Conservation (phyloP, 64 coral and sea anemone species). For the Montipora cactus region DNA sequence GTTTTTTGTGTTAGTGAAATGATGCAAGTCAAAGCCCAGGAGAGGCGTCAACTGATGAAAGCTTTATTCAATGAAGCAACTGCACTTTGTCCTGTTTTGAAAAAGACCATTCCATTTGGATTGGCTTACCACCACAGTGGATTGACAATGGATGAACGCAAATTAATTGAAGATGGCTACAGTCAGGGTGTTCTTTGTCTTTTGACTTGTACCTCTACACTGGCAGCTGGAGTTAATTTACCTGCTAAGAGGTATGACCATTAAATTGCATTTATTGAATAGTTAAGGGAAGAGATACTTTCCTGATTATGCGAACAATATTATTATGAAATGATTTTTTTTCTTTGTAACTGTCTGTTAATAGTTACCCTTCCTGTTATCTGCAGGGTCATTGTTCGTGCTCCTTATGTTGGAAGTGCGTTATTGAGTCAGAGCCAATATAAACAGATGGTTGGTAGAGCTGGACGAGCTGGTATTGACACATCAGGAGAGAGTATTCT, state of each 20-base stretch:
- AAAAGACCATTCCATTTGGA: constrained; percentile 77
- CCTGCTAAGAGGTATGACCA: constrained; percentile 91
- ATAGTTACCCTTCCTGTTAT: neutral
- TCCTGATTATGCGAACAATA: too few species aligned
- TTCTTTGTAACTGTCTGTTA: neutral
- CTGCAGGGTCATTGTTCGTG: constrained; percentile 88
- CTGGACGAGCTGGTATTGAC: constrained; percentile 96
- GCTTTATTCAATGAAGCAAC: constrained; percentile 79
- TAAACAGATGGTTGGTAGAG: constrained; percentile 99
- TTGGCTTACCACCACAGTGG: constrained; percentile 96
- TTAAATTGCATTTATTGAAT: neutral
- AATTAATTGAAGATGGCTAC: constrained; percentile 96
- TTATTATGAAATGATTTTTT: too few species aligned
- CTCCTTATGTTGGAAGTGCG: constrained; percentile 85
- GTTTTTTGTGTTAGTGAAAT: too few species aligned
- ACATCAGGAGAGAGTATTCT: constrained; percentile 97
- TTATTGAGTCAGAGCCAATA: constrained; percentile 90
- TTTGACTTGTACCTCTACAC: constrained; percentile 96
- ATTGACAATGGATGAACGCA: constrained; percentile 94
- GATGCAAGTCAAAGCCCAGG: constrained; percentile 67
- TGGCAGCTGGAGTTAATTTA: constrained; percentile 95
- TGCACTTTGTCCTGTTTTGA: constrained; percentile 85
- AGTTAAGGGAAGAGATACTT: neutral
- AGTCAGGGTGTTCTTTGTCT: constrained; percentile 85
- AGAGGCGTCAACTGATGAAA: constrained; percentile 69